Conservation (phyloP, 2,113 vertebrate species). For the Bos javanicus region DNA sequence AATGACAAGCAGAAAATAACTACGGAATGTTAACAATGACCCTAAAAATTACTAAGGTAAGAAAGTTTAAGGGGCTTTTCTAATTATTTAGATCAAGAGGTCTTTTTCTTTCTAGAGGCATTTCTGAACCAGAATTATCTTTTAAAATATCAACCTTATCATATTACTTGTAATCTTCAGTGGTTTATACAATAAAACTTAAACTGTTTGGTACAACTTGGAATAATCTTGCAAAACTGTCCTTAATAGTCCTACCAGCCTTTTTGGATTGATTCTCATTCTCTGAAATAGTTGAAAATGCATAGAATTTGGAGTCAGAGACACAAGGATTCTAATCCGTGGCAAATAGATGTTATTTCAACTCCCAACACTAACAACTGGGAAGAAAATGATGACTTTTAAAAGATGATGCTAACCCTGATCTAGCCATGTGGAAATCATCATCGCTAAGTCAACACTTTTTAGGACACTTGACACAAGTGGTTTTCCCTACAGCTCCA, state of each 20-base stretch:
- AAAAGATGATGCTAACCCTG: background rate
- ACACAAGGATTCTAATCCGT: background rate
- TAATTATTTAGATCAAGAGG: background rate
- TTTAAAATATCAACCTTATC: background rate
- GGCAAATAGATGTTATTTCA: background rate
- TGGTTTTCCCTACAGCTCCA: background rate
- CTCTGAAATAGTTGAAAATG: background rate
- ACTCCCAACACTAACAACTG: background rate
- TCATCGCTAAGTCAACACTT: background rate
- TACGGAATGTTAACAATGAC: background rate
- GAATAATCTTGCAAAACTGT: constrained; percentile 1
- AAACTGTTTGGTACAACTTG: constrained; percentile 3
- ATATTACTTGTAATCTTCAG: background rate
- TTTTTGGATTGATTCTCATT: background rate
- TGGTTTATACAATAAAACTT: background rate
- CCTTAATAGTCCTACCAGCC: background rate
- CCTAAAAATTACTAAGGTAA: background rate
- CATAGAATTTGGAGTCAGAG: background rate
- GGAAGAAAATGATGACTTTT: background rate
- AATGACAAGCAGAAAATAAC: background rate
- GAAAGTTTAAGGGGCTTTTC: background rate
- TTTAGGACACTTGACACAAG: background rate
- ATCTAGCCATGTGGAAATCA: background rate
- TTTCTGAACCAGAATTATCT: background rate
- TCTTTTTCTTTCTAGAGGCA: background rate